Conservation (phyloP, 2,888 invertebrate species). For the Cryptophagus acutangulus region DNA sequence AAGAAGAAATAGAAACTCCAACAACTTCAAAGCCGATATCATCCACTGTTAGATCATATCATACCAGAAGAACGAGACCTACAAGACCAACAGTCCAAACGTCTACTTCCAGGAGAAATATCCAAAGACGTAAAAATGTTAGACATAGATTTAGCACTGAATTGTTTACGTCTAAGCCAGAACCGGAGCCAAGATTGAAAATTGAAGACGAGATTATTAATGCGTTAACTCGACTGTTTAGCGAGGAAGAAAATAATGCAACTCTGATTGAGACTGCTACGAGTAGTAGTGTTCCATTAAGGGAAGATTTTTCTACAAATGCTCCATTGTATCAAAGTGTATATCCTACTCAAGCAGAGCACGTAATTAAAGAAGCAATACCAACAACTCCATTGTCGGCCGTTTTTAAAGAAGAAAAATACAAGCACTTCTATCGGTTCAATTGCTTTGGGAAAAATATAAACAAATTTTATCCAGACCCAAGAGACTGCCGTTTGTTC, state of each 20-base stretch:
- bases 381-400: constrained; percentile 42
- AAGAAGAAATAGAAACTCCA: constrained; percentile 2
- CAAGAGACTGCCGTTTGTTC: constrained; percentile 55
- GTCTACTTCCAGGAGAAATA: constrained; percentile 3
- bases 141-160: constrained; percentile 35
- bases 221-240: constrained; percentile 15
- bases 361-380: constrained; percentile 25
- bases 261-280: background rate
- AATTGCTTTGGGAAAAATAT: constrained; percentile 53
- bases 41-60: constrained; percentile 6
- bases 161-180: constrained; percentile 17
- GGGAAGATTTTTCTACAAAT: no score
- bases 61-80: constrained; percentile 16
- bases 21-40: constrained; percentile 1
- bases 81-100: constrained; percentile 5
- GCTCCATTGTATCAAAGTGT: constrained; percentile 42
- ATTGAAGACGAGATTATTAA: constrained; percentile 20
- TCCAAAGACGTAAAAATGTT: constrained; percentile 16
- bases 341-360: constrained; percentile 41
- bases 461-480: constrained; percentile 56
- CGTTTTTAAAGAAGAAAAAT: constrained; percentile 11
- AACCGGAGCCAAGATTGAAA: constrained; percentile 13
- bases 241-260: no score
- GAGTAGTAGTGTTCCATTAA: constrained; percentile 6
- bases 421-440: constrained; percentile 43